A percentile compares a stretch with the other conserved stretches of the same genome.
These are phyloP conservation scores for Empidonax alnorum DNA, from an alignment of 2,113 vertebrate genomes.

Conservation along the genomic window DNA sequence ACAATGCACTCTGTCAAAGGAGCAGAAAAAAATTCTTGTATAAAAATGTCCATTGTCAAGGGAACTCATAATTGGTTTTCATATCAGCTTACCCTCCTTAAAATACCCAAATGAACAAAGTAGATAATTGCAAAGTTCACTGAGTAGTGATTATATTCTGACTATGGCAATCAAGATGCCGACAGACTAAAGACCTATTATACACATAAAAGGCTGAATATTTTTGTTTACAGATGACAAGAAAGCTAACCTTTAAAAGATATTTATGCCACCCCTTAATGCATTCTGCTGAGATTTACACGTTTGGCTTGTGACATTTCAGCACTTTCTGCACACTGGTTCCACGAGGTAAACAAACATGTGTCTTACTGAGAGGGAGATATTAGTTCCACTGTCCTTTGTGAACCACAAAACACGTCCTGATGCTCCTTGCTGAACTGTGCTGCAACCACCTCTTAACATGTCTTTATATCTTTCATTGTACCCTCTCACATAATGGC, in stretches of 20 bases:
- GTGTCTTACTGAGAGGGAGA: neutral
- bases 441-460: neutral
- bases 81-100: slow-evolving; percentile 6
- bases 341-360: neutral
- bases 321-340: neutral
- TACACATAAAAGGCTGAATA: neutral
- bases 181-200: neutral
- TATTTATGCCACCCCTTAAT: neutral
- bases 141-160: neutral
- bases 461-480: neutral
- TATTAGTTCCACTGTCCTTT: neutral
- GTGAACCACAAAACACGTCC: neutral
- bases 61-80: slow-evolving; percentile 29
- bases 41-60: slow-evolving; percentile 1
- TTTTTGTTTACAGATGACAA: neutral
- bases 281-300: neutral
- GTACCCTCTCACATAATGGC: neutral
- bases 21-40: neutral
- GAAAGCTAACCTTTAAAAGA: slow-evolving; percentile 1
- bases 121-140: slow-evolving; percentile 34
- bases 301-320: neutral
- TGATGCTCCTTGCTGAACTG: neutral
- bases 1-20: neutral
- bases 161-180: neutral
- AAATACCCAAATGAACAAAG: slow-evolving; percentile 39